Evolutionary conservation across 2,888 invertebrate genomes (phyloP).

Genomic region (Clunio marinus): DNA sequence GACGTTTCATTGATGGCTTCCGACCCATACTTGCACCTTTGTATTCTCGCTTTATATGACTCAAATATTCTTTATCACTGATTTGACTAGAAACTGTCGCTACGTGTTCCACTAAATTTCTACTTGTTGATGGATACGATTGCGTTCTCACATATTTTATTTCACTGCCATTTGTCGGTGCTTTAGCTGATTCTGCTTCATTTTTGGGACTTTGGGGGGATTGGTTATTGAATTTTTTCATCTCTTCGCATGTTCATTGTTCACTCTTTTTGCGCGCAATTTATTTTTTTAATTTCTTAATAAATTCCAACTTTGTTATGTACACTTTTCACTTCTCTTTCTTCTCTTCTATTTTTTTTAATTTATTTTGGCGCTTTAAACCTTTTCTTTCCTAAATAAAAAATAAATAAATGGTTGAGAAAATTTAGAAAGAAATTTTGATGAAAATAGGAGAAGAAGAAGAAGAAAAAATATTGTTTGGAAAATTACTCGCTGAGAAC

Average conservation of each 20-base stretch:
- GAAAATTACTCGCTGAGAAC: not conserved
- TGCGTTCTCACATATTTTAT: conserved; percentile 33
- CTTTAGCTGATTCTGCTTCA: not conserved
- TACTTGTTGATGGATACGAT: conserved; percentile 33
- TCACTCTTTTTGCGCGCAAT: not conserved
- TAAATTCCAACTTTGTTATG: too few relatives aligned
- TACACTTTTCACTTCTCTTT: too few relatives aligned
- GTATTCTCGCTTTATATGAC: conserved; percentile 20
- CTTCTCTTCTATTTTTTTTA: too few relatives aligned
- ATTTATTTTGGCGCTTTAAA: too few relatives aligned
- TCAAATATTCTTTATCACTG: conserved; percentile 39
- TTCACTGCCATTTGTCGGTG: conserved; percentile 32
- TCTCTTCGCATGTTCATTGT: conserved; percentile 26
- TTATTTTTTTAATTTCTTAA: too few relatives aligned
- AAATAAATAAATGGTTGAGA: too few relatives aligned
- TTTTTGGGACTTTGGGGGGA: not conserved
- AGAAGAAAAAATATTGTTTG: conserved; percentile 1
- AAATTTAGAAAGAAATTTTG: not conserved
- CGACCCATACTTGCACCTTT: conserved; percentile 16
- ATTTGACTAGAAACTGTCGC: conserved; percentile 38
- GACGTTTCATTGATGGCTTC: conserved; percentile 30
- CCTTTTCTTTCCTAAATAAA: too few relatives aligned
- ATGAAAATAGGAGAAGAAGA: not conserved
- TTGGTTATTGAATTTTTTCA: conserved; percentile 28
- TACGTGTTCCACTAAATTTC: conserved; percentile 36